Evolutionary conservation across 2,888 invertebrate species (phyloP).

Genomic region (Carcina quercana): DNA sequence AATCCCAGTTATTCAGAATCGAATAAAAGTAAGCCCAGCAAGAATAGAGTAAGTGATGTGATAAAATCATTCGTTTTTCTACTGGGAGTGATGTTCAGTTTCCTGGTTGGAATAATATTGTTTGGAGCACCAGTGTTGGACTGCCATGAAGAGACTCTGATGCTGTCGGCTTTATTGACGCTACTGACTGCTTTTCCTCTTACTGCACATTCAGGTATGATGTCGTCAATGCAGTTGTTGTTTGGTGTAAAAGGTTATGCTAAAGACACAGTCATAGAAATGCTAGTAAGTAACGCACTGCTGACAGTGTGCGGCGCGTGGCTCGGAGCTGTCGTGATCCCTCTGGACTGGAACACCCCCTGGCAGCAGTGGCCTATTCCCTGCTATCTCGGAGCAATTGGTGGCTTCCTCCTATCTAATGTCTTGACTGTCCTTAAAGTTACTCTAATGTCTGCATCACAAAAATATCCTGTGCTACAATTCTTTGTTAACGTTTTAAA

Average conservation of each 20-base stretch:
- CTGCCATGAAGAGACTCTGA: slow-evolving; percentile 79
- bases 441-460: slow-evolving; percentile 41
- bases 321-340: slow-evolving; percentile 89
- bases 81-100: slow-evolving; percentile 60
- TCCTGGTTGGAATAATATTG: slow-evolving; percentile 76
- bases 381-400: slow-evolving; percentile 79
- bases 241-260: slow-evolving; percentile 65
- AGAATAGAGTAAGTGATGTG: slow-evolving; percentile 59
- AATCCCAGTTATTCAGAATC: slow-evolving; percentile 41
- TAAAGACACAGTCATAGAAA: slow-evolving; percentile 67
- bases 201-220: slow-evolving; percentile 76
- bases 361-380: slow-evolving; percentile 91
- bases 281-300: slow-evolving; percentile 73
- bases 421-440: slow-evolving; percentile 67
- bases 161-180: slow-evolving; percentile 77
- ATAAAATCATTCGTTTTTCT: slow-evolving; percentile 64
- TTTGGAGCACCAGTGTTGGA: slow-evolving; percentile 80
- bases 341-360: slow-evolving; percentile 92
- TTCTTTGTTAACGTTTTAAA: slow-evolving; percentile 42
- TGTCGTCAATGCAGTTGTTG: slow-evolving; percentile 68
- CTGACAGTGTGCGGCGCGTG: slow-evolving; percentile 84
- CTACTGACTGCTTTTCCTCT: slow-evolving; percentile 77
- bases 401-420: slow-evolving; percentile 75
- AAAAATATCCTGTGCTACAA: slow-evolving; percentile 48
- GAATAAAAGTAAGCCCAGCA: slow-evolving; percentile 51